Base-by-base conservation (phyloP, 1,140 invertebrate genomes). In the Notospermus geniculatus region DNA sequence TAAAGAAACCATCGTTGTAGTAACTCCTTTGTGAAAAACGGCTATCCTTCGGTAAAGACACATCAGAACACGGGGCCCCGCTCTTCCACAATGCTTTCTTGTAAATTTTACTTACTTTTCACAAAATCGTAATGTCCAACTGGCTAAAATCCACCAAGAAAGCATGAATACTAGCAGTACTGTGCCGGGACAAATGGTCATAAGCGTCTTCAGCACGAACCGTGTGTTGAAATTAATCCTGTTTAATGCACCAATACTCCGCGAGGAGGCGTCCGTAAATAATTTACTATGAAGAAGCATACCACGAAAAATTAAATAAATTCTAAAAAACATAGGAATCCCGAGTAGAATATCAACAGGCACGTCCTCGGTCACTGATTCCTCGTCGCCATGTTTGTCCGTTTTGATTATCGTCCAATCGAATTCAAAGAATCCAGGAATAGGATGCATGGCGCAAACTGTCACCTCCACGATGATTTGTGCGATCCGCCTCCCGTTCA, bases 151-250 rank as follows among this genome's bases (percentile, higher is more conserved):
- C 96, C 97, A 99, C 53, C 99, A 84, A 0, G 96, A 98, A 59
- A 99, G 73, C 91, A 98, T 98, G 84, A 98, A 97, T 59, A 98
- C 95, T 65, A 97, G 85, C 69, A 99, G 86, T 61, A 99, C 95
- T 53, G 95, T 98, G 68, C 96, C 97, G 27, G 97, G 97, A 83
- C 95, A 99, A 77, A 99, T 97, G 76, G 96, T 99, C 97, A 99
- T 99, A 69, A 99, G 84, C 53, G 97, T 99, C 85, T 99, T 99
- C 74, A 99, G 87, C 74, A 99, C 96, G 85, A 99, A 99, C 77
- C 90, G 88, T 29, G 97, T 98, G 84, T 99, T 98, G 87, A 99
- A 99, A 85, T 98, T 98, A 83, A 99, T 98, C 76, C 96, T 89
- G 87, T 99, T 99, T 75, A 99, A 87, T 74, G 97, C 97, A 76